Evolutionary conservation across 2,797 vertebrate species (phyloP), one percentile per base, ranked within the genome.

Genomic region (Scleropages formosus): DNA sequence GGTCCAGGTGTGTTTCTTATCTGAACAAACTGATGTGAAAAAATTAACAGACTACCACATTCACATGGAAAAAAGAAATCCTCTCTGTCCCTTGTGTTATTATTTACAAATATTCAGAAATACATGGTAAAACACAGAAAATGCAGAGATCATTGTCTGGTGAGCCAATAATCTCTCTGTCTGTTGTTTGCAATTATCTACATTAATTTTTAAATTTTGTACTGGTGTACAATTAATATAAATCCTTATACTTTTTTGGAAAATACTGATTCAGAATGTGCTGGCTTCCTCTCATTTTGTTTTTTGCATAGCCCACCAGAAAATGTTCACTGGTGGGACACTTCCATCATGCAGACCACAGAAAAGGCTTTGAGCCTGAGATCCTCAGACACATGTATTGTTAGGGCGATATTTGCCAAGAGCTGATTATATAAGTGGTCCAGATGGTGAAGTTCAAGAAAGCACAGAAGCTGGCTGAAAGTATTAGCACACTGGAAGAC

Each of bases 381-480:
- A 53, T 71, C 26, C 27, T 58, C 58, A 27, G 59, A 27, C 24
- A 18, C 22, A 15, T 51, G 22, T 65, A n/a, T 63, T 9, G 31
- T 26, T 60, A 26, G 27, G n/a, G 18, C 22, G 60, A 62, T n/a
- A 73, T 27, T 22, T 59, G 10, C 63, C 20, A 56, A 63, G 63
- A 63, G 73, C 26, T 60, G 71, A 60, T 81, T 82, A 85, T 80
- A 44, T 80, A 85, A 85, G 77, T 76, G 72, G 83, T 81, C 84
- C 85, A 85, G 78, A 85, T 86, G 87, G 82, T 61, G 44, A 62
- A 60, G 72, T 60, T 66, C 3, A 66, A 24, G 13, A 59, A 31
- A 61, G 20, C 20, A 72, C 59, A 77, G 78, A 74, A 80, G 81
- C 84, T 84, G 6, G 39, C 81, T 78, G 78, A 72, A 75, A 66